Evolutionary conservation across 2,888 invertebrate genomes (phyloP), one percentile per base, ranked within the genome.

Genomic region (Odontocolon sp.): DNA sequence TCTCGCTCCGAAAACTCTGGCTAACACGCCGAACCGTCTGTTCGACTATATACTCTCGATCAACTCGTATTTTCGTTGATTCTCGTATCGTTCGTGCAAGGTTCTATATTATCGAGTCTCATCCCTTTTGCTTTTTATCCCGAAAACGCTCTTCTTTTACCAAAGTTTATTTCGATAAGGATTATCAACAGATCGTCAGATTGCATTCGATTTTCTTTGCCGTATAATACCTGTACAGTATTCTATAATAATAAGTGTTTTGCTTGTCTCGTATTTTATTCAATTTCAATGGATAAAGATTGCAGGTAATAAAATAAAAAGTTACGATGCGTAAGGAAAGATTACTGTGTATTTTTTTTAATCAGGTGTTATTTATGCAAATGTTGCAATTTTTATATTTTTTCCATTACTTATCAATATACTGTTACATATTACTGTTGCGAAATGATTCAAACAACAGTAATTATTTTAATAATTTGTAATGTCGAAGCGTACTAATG

Each of bases 1-100:
- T 67, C 31, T 21, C 9, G 31, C 23, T 23, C 50, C 33, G 59
- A 69, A 63, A 76, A 38, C 45, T 67, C 67, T 63, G 21, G 45
- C 31, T 54, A 63, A 71, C 61, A 67, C 33, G 47, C n/a, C 47
- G 57, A 68, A 71, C 36, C 72, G 50, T 76, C 61, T 36, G 45
- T 38, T 72, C 52, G 47, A 36, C 26, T 64, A 63, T 52, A 57
- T 52, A 71, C 33, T 67, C 71, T 63, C 50, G 50, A 61, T 67
- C 71, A 56, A 63, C 56, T 21, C 42, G 45, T 57, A 63, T 67
- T 52, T 63, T 64, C 33, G 23, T 47, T 52, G 36, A 38, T 23
- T 50, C 57, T 38, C 36, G 33, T 40, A 50, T 59, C 52, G 33
- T 59, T 52, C 42, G 42, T 61, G 14, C 59, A 54, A 59, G 52